These are phyloP conservation scores for Oxycera nigricornis DNA, from an alignment of 2,888 invertebrate genomes.

Conservation along the genomic window DNA sequence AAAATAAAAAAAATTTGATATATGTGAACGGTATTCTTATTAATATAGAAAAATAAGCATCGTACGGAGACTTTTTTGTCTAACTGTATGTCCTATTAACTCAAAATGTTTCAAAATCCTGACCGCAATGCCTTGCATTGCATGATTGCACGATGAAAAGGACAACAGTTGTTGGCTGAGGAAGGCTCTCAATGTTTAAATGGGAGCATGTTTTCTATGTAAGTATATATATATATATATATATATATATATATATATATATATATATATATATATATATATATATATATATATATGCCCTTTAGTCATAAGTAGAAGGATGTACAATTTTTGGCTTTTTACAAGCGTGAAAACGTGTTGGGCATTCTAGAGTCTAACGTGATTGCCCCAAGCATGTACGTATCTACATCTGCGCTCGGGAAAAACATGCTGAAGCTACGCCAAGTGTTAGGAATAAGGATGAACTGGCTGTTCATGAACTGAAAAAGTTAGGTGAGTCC, in stretches of 20 bases:
- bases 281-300: background rate
- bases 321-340: conserved; percentile 33
- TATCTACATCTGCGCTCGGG: background rate
- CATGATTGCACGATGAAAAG: no score
- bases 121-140: no score
- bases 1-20: no score
- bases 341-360: conserved; percentile 24
- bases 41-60: no score
- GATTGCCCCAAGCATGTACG: conserved; percentile 17
- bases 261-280: background rate
- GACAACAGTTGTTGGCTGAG: no score
- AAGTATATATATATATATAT: background rate
- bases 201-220: no score
- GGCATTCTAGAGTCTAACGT: conserved; percentile 27
- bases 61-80: no score
- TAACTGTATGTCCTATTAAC: no score
- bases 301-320: conserved; percentile 33
- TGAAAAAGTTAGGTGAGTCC: background rate
- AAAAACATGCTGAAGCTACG: conserved; percentile 9
- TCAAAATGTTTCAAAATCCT: no score
- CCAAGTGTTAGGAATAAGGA: background rate
- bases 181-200: no score
- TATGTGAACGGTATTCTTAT: no score
- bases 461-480: conserved; percentile 1
- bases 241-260: background rate